phyloP scores from a whole-genome alignment of 2,797 vertebrate species.

The Halcyon leucocephala region DNA sequence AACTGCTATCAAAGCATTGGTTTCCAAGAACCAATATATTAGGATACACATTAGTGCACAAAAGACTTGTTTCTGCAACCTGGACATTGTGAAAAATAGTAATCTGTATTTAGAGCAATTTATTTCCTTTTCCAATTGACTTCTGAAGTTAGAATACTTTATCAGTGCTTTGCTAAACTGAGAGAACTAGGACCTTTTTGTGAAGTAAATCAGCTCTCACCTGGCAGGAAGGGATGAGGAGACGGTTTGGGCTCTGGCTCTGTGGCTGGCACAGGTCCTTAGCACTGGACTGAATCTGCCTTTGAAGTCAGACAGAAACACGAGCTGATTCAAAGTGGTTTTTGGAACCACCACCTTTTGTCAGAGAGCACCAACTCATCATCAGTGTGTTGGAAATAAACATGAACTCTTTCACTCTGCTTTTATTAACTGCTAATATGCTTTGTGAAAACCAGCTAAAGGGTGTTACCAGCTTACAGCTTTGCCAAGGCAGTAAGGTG shows the following conservation, averaged over 20 bases:
- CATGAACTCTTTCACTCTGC: background rate
- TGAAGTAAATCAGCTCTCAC: background rate
- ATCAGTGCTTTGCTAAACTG: background rate
- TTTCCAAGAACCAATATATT: background rate
- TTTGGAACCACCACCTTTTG: background rate
- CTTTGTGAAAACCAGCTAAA: constrained; percentile 33
- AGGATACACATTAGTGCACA: background rate
- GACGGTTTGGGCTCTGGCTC: background rate
- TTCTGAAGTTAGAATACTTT: background rate
- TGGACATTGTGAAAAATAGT: background rate
- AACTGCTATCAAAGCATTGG: background rate
- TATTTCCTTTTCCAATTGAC: background rate
- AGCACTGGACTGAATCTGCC: background rate
- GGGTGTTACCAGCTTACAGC: constrained; percentile 62
- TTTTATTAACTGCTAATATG: constrained; percentile 7
- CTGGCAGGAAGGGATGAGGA: background rate
- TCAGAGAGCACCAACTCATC: background rate
- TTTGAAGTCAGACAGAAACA: background rate
- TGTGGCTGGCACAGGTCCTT: background rate
- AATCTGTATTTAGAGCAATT: background rate
- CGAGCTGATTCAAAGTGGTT: background rate
- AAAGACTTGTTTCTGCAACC: background rate
- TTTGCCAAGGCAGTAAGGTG: constrained; percentile 76
- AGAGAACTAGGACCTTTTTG: background rate
- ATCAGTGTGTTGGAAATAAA: constrained; percentile 2